Evolutionary conservation across 2,113 vertebrate species (phyloP).

Genomic region (Willisornis vidua): DNA sequence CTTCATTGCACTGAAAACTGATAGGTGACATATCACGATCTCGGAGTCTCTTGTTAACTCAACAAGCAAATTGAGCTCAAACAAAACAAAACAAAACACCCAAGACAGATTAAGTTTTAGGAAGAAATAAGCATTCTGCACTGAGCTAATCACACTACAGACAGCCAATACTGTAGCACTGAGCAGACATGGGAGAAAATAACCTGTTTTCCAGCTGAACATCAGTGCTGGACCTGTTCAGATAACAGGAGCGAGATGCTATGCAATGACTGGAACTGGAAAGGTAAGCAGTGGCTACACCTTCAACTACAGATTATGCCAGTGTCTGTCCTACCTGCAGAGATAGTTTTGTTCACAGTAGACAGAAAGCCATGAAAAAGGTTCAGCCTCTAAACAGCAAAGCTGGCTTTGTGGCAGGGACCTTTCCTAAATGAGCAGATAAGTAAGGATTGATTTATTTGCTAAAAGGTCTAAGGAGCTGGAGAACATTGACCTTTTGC

Average conservation of each 20-base stretch:
- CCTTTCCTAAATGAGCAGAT: background rate
- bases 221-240: background rate
- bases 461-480: background rate
- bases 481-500: background rate
- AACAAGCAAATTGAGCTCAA: constrained; percentile 23
- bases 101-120: background rate
- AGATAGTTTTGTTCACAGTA: background rate
- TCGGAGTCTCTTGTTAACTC: constrained; percentile 13
- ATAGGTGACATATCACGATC: constrained; percentile 18
- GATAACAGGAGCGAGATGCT: background rate
- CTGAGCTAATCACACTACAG: background rate
- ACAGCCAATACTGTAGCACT: background rate
- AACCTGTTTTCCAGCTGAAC: background rate
- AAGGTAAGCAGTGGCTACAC: background rate
- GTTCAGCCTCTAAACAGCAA: background rate
- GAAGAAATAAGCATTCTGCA: background rate
- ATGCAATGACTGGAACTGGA: background rate
- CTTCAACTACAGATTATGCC: background rate
- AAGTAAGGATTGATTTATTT: background rate
- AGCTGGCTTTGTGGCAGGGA: background rate
- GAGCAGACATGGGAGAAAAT: background rate
- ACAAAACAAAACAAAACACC: constrained; percentile 24
- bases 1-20: background rate
- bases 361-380: background rate
- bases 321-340: rapidly evolving